phyloP scores from a whole-genome alignment of 2,888 invertebrate species.

The Schrankia costaestrigalis region DNA sequence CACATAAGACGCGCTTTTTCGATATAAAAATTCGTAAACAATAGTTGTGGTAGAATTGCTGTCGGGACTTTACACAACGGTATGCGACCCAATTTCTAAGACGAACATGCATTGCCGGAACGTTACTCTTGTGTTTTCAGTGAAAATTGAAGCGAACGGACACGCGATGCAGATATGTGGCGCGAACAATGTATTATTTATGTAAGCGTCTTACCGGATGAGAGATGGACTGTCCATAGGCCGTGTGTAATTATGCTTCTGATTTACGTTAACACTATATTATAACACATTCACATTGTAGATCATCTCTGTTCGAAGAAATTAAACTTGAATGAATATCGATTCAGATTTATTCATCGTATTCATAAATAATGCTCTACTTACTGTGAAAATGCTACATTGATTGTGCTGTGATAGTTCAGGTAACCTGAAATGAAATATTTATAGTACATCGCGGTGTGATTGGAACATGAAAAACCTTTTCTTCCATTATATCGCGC shows the following conservation, averaged over 20 bases:
- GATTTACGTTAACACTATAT: no score
- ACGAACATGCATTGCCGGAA: slow-evolving; percentile 35
- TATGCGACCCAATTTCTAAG: slow-evolving; percentile 53
- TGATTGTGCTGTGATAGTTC: no score
- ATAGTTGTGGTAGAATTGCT: slow-evolving; percentile 27
- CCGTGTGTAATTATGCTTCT: slow-evolving; percentile 21
- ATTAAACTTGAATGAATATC: no score
- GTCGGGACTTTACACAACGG: slow-evolving; percentile 41
- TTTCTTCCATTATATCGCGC: no score
- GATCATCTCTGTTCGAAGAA: no score
- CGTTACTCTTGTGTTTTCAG: slow-evolving; percentile 47
- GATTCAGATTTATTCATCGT: no score
- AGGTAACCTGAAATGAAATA: no score
- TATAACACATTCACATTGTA: no score
- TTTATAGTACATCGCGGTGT: no score
- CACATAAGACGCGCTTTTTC: neutral
- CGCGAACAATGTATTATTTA: slow-evolving; percentile 41
- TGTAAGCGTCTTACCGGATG: slow-evolving; percentile 33
- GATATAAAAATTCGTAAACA: slow-evolving; percentile 27
- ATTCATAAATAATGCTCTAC: no score
- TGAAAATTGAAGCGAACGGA: slow-evolving; percentile 39
- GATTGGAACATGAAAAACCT: no score
- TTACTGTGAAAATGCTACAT: no score
- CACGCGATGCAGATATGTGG: slow-evolving; percentile 41
- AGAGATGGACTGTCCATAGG: slow-evolving; percentile 21